Evolutionary conservation across 1,140 invertebrate species (phyloP), one percentile per base, ranked within the genome.

Genomic region (Zelostemma sp.): DNA sequence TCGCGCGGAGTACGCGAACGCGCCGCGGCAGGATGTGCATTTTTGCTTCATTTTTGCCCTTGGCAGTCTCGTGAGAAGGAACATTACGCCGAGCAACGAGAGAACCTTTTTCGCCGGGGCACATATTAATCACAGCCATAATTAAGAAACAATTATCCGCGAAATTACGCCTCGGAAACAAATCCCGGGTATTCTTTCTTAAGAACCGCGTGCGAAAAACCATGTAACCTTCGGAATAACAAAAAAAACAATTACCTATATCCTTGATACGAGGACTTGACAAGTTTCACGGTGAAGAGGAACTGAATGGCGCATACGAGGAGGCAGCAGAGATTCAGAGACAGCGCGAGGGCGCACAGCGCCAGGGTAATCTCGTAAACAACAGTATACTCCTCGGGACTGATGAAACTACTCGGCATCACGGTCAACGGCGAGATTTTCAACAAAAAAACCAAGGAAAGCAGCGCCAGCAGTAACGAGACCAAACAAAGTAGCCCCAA

Each of bases 301-400:
- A 96, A 96, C 87, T 97, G 95, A 74, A 96, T 95, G 62, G 94
- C 93, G 88, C 95, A 97, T 56, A 97, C 94, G 61, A 97, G 89
- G 33, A 97, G 87, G 80, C 95, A 97, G 86, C 94, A 96, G 12
- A 97, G 88, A 83, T 97, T 95, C 19, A 97, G 84, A 0, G 93
- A 94, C 16, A 97, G 85, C 16, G 95, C 95, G 54, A 97, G 88
- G 8, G 95, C 94, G 78, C 93, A 94, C 60, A 97, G 86, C 4
- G 94, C 94, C 66, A 96, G 86, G 1, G 94, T 95, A 63, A 97
- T 94, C 87, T 97, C 95, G 80, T 95, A 95, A 19, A 97, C 93
- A 60, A 94, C 90, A 16, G 92, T 90, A 73, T 95, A 95, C 76
- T 95, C 93, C 75, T 94, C 93, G 66, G 84, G 87, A 83, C 75